Base-by-base conservation (phyloP, 92 coral and sea anemone genomes). In the Palythoa heliodiscus region DNA sequence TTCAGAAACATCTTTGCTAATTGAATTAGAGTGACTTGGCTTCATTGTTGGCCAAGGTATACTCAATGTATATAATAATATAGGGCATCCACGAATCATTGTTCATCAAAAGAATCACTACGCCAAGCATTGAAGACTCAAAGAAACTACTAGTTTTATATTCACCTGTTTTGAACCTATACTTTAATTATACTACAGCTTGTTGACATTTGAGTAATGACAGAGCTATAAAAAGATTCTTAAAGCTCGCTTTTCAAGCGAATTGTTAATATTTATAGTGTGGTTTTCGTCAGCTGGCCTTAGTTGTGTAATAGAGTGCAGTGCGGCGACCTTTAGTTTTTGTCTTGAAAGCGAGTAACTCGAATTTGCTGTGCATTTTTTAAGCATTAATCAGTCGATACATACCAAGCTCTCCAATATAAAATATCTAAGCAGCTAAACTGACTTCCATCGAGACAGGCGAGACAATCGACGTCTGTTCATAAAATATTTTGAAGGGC, bases 201-300 rank as follows among this genome's bases (percentile, higher is more conserved):
- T 79, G 73, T 64, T 79, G 84, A 79, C 72, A 63, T n/a, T 9
- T 79, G 47, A 63, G 55, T 52, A 16, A 12, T 79, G 84, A 43
- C 73, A 63, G 73, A 29, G 72, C 84, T 79, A 63, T 79, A 79
- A 79, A 79, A 79, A 78, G 83, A 78, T 78, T 22, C 1, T 12
- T 16, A 23, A 22, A 37, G 57, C 37, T 61, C 55, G 29, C 20
- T 72, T 60, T 78, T 63, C 14, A 4, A 75, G 80, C 61, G 48
- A 79, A 61, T 40, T 63, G 84, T 79, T 72, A 79, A 79, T 79
- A 79, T 79, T 79, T 64, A 79, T 79, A 79, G 84, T 61, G 84
- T 61, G 84, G 83, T 64, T 79, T 75, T 79, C 22, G 84, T 79
- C 84, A 79, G 84, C 84, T 79, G 84, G 71, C 58, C 23, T 5